Percentiles rank a stretch among this genome's conserved stretches.
phyloP scores from a whole-genome alignment of 2,113 vertebrate genomes.

The Lycocorax pyrrhopterus region DNA sequence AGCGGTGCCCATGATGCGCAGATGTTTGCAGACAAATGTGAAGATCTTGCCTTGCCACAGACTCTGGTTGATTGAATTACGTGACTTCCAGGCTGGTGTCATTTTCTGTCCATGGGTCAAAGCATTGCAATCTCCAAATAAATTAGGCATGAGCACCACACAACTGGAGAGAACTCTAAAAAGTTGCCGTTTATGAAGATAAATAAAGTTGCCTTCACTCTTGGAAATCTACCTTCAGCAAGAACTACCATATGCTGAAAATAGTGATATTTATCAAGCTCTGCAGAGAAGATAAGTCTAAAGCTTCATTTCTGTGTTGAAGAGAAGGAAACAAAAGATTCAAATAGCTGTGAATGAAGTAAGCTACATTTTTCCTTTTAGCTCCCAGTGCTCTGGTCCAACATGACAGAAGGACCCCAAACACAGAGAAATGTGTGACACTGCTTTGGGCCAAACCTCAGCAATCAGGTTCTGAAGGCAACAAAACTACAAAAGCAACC shows the following conservation, averaged over 20 bases:
- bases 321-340: background rate
- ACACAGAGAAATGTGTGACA: fast-evolving
- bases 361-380: background rate
- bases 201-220: background rate
- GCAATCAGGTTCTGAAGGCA: background rate
- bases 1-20: background rate
- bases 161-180: background rate
- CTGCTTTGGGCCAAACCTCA: background rate
- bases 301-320: background rate
- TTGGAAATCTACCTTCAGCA: background rate
- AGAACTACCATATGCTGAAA: background rate
- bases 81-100: background rate
- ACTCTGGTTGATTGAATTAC: background rate
- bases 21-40: background rate
- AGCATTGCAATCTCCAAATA: background rate
- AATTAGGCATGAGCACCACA: background rate
- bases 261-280: background rate
- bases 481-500: background rate
- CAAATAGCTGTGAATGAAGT: background rate
- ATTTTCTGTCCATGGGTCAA: background rate
- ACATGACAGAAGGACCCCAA: background rate
- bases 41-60: background rate
- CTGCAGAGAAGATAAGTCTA: background rate
- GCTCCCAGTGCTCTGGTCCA: background rate
- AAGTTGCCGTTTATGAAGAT: background rate